phyloP scores from a whole-genome alignment of 2,797 vertebrate genomes.

The Loriculus beryllinus region DNA sequence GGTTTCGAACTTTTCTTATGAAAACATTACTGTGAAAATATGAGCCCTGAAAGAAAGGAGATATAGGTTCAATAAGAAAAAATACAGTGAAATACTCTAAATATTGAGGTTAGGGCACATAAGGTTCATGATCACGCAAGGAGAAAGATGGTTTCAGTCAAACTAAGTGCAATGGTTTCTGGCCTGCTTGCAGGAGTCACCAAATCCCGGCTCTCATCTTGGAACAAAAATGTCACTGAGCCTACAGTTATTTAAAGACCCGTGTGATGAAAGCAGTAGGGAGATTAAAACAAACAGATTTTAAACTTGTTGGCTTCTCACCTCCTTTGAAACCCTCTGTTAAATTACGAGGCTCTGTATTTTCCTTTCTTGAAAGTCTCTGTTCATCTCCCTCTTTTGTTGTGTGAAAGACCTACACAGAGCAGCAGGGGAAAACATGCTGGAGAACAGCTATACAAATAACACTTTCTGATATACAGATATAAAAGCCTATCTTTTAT shows the following conservation, averaged over 20 bases:
- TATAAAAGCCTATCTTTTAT: not conserved
- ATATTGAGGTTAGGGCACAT: not conserved
- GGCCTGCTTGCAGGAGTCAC: not conserved
- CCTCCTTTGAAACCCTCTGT: not conserved
- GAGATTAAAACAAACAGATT: conserved; percentile 13
- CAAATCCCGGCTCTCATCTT: not conserved
- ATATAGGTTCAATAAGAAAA: not conserved
- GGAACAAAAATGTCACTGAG: not conserved
- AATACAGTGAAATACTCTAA: not conserved
- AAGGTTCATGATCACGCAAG: not conserved
- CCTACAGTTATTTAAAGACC: not conserved
- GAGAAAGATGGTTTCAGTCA: not conserved
- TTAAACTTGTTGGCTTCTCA: not conserved
- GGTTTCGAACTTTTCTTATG: not conserved
- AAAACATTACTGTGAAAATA: not conserved
- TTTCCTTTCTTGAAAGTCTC: not conserved
- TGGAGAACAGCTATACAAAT: conserved; percentile 26
- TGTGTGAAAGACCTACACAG: not conserved
- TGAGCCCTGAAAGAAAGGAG: not conserved
- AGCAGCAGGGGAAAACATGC: not conserved
- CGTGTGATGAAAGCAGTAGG: not conserved
- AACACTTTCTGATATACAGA: conserved; percentile 6
- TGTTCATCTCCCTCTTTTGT: conserved; percentile 4
- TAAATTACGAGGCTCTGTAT: not conserved
- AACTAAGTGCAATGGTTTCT: not conserved